Evolutionary conservation across 2,113 vertebrate species (phyloP), one percentile per base, ranked within the genome.

Genomic region (Bos javanicus): DNA sequence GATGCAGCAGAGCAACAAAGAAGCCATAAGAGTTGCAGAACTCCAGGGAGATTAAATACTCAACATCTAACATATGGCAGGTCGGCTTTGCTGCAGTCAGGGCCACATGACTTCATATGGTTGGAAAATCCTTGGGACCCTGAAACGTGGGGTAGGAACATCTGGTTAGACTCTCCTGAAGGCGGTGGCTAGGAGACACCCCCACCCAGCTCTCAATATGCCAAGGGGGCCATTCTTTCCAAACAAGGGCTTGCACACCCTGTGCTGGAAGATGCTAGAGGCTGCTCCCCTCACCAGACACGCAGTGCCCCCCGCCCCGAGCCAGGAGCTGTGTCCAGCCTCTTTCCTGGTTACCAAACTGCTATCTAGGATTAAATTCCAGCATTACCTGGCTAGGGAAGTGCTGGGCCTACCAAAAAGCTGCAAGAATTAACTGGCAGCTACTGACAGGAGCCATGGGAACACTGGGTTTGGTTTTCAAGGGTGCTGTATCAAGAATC

Each of bases 391-490:
- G 30, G 8, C 78, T 67, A 17, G 5, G 11, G 39, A 89, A 89
- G 46, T 56, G 10, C 52, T 21, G 10, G 28, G 52, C 30, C 59
- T 85, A 74, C 92, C 59, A 74, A 91, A 94, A 26, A 95, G 52
- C 26, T 33, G 19, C n/a, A 60, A 83, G n/a, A 91, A 54, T 87
- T 62, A 91, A 83, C 74, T 91, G 76, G 57, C 13, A 59, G 14
- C 2, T 6, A 59, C 52, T 60, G 48, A 36, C 28, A 84, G 64
- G n/a, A 88, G 30, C 43, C 64, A 91, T 56, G 36, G 16, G 46
- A 95, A 80, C n/a, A 56, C 30, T 21, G 57, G 76, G 56, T 60
- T 96, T 95, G 83, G 30, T 80, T 94, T 95, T 78, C 10, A 14
- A 86, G 39, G 39, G 30, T 48, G 25, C 33, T 71, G 1, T 60